Percentiles rank a stretch among this genome's conserved stretches.
phyloP scores from a whole-genome alignment of 1,140 invertebrate genomes.

The Caerostris darwini region DNA sequence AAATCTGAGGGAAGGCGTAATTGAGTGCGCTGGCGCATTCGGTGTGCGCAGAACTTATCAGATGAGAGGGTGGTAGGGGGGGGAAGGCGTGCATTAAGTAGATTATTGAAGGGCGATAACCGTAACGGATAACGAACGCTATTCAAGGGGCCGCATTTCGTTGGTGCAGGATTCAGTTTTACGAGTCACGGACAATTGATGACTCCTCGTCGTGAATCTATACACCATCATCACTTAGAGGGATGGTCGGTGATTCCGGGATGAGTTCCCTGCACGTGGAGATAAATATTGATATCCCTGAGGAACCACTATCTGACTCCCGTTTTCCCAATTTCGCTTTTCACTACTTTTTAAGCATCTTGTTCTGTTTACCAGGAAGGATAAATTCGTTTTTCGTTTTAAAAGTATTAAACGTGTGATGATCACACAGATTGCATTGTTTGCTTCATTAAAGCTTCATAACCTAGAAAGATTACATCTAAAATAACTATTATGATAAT shows the following conservation, averaged over 20 bases:
- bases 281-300: background rate
- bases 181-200: conserved; percentile 10
- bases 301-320: background rate
- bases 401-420: too few relatives aligned
- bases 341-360: too few relatives aligned
- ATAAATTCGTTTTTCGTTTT: too few relatives aligned
- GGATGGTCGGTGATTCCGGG: background rate
- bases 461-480: too few relatives aligned
- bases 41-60: background rate
- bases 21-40: background rate
- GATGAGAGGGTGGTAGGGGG: background rate
- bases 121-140: background rate
- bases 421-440: too few relatives aligned
- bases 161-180: background rate
- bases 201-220: background rate
- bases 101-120: background rate
- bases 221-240: background rate
- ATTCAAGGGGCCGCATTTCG: background rate
- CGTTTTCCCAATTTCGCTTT: too few relatives aligned
- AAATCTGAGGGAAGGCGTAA: background rate
- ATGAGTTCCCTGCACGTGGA: background rate
- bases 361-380: too few relatives aligned
- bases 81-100: background rate
- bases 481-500: too few relatives aligned
- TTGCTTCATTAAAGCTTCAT: too few relatives aligned